These are phyloP conservation scores for Carcinoscorpius rotundicauda DNA, from an alignment of 1,140 invertebrate species.

Conservation along the genomic window DNA sequence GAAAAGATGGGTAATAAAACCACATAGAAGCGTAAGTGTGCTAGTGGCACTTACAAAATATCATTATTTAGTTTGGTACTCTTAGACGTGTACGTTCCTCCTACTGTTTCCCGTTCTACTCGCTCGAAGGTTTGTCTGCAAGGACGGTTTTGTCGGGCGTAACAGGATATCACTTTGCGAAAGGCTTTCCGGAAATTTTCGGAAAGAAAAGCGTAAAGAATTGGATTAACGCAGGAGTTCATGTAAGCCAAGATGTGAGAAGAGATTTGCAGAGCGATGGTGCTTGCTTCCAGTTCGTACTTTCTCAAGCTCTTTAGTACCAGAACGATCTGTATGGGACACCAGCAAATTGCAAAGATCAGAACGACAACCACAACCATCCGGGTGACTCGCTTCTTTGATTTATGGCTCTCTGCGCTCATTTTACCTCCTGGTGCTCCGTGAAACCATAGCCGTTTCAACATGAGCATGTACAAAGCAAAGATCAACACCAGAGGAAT, in stretches of 20 bases:
- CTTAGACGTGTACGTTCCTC: constrained; percentile 16
- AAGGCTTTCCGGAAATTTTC: constrained; percentile 76
- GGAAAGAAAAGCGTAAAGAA: constrained; percentile 65
- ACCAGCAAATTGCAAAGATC: constrained; percentile 90
- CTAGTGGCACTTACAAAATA: constrained; percentile 6
- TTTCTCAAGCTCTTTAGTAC: constrained; percentile 57
- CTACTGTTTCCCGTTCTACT: constrained; percentile 28
- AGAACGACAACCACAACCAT: constrained; percentile 88
- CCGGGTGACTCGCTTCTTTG: constrained; percentile 77
- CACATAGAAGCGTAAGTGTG: no score
- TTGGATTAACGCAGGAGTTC: no score
- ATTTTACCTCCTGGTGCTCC: constrained; percentile 51
- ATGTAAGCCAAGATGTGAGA: constrained; percentile 61
- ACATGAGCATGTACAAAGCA: constrained; percentile 78
- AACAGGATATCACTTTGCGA: constrained; percentile 42
- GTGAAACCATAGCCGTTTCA: constrained; percentile 71
- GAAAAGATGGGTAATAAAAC: no score
- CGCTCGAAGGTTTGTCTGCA: no score
- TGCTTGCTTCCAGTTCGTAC: constrained; percentile 48
- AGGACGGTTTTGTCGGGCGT: neutral
- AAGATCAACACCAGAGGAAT: constrained; percentile 72
- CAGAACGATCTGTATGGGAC: constrained; percentile 76
- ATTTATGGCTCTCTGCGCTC: constrained; percentile 55
- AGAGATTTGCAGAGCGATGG: constrained; percentile 62
- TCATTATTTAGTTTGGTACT: constrained; percentile 15